Evolutionary conservation across 2,888 invertebrate genomes (phyloP).

Genomic region (Cheilosia vulpina): DNA sequence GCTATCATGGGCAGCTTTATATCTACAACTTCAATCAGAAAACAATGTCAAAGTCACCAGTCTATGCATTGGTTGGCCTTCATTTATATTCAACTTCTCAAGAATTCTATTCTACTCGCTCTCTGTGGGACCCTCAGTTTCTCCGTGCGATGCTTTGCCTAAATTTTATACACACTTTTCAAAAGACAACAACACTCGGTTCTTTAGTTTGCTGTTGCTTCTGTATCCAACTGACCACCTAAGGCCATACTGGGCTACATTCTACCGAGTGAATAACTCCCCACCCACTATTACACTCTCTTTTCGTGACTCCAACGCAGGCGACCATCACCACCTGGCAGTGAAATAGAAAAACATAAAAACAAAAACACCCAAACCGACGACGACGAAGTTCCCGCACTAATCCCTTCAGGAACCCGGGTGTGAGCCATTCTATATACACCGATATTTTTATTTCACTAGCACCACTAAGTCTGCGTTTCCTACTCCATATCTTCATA

Average conservation of each 20-base stretch:
- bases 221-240: constrained; percentile 52
- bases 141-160: background rate
- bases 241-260: constrained; percentile 65
- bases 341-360: constrained; percentile 13
- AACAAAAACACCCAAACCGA: constrained; percentile 55
- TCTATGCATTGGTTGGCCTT: background rate
- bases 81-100: background rate
- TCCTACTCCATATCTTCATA: constrained; percentile 36
- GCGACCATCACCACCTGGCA: constrained; percentile 60
- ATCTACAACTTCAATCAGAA: background rate
- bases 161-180: constrained; percentile 12
- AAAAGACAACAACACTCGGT: constrained; percentile 7
- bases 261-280: constrained; percentile 62
- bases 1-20: background rate
- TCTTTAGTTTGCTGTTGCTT: background rate
- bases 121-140: background rate
- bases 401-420: constrained; percentile 71
- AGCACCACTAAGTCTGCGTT: constrained; percentile 59
- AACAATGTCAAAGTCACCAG: background rate
- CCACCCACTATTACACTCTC: constrained; percentile 8
- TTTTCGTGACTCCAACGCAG: constrained; percentile 36
- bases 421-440: constrained; percentile 52
- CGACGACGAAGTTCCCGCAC: constrained; percentile 73
- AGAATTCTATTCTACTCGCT: background rate
- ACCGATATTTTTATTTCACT: constrained; percentile 53